A percentile compares a stretch with the other conserved stretches of the same genome.
These are phyloP conservation scores for Callipepla californica DNA, from an alignment of 2,113 vertebrate genomes.

Conservation along the genomic window DNA sequence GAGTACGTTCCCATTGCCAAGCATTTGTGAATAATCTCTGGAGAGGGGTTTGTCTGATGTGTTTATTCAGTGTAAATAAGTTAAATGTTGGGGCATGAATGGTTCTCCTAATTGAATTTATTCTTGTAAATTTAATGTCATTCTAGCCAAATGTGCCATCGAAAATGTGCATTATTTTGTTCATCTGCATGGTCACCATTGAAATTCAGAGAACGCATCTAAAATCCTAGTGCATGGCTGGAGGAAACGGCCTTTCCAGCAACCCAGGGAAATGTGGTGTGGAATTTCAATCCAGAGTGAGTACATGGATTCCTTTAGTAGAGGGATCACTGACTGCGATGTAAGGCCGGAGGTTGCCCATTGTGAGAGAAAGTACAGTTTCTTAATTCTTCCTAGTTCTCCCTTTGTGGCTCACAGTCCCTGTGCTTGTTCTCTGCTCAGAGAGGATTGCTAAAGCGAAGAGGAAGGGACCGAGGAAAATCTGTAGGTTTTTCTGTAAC, in stretches of 20 bases:
- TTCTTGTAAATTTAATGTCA: slow-evolving; percentile 57
- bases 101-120: slow-evolving; percentile 62
- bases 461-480: slow-evolving; percentile 6
- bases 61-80: slow-evolving; percentile 69
- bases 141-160: slow-evolving; percentile 49
- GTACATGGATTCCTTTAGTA: background rate
- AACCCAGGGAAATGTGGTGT: background rate
- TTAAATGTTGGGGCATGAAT: slow-evolving; percentile 38
- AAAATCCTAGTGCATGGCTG: background rate
- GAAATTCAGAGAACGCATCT: slow-evolving; percentile 33
- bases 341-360: background rate
- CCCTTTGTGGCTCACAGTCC: background rate
- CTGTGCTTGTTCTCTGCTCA: background rate
- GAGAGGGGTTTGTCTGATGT: slow-evolving; percentile 51
- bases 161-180: slow-evolving; percentile 65
- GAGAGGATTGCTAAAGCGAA: background rate
- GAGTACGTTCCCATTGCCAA: slow-evolving; percentile 28
- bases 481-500: background rate
- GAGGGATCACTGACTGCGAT: background rate
- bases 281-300: slow-evolving; percentile 10
- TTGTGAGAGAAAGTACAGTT: background rate
- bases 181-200: slow-evolving; percentile 39
- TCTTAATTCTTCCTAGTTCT: slow-evolving; percentile 23
- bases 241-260: slow-evolving; percentile 3
- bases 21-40: slow-evolving; percentile 9